Conservation (phyloP, 2,888 invertebrate species). For the Acleris cristana region DNA sequence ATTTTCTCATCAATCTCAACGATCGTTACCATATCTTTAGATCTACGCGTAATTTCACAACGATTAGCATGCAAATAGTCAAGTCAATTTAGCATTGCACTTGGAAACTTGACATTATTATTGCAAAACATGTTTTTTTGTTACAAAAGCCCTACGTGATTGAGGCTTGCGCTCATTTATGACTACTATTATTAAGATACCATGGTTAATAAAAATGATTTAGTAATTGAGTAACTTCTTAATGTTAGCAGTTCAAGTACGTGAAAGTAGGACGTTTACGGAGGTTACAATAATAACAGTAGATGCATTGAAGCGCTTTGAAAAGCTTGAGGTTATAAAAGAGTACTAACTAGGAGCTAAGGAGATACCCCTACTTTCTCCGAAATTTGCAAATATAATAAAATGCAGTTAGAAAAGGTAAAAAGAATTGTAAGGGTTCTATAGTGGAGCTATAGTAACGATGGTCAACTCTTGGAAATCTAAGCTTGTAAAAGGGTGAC, state of each 20-base stretch:
- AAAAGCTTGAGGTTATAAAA: too few species aligned
- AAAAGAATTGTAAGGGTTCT: too few species aligned
- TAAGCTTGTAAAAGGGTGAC: too few species aligned
- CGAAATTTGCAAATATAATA: too few species aligned
- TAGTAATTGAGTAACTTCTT: not conserved
- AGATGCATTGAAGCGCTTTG: too few species aligned
- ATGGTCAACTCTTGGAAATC: too few species aligned
- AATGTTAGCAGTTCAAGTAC: constrained; percentile 1
- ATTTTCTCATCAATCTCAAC: constrained; percentile 3
- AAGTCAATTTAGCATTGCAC: not conserved
- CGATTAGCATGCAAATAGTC: constrained; percentile 4
- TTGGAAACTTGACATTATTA: constrained; percentile 8
- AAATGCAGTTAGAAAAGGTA: too few species aligned
- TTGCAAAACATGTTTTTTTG: constrained; percentile 24
- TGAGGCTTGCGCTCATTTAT: constrained; percentile 10
- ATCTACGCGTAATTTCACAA: constrained; percentile 2
- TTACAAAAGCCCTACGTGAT: constrained; percentile 13
- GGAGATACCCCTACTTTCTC: too few species aligned
- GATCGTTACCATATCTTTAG: constrained; percentile 6
- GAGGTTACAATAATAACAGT: too few species aligned
- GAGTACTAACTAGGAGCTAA: too few species aligned
- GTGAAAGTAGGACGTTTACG: not conserved
- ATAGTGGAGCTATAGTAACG: too few species aligned
- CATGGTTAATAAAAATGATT: constrained; percentile 13
- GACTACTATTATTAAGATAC: constrained; percentile 11